Percentiles rank a stretch among this genome's conserved stretches.
Evolutionary conservation across 1,140 invertebrate genomes (phyloP).

Genomic region (Palaemon carinicauda): DNA sequence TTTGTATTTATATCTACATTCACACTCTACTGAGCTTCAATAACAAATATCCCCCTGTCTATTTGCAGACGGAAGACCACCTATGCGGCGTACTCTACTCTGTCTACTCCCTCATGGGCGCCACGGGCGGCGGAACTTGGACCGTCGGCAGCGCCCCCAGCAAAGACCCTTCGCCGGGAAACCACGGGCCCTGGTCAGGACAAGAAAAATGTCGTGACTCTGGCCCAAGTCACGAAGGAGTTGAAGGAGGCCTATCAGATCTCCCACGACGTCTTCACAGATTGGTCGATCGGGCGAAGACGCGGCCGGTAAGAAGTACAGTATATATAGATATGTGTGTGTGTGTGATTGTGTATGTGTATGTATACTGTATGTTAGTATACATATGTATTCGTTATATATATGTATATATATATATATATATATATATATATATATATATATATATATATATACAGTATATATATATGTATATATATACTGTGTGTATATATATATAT

Average conservation of each 20-base stretch:
- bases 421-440: too few relatives aligned
- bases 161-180: neutral
- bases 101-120: slow-evolving; percentile 34
- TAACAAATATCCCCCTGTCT: too few relatives aligned
- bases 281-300: neutral
- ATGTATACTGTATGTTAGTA: too few relatives aligned
- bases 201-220: neutral
- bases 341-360: too few relatives aligned
- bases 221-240: slow-evolving; percentile 19
- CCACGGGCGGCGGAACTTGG: slow-evolving; percentile 11
- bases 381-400: too few relatives aligned
- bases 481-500: too few relatives aligned
- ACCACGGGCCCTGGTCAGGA: neutral
- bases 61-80: slow-evolving; percentile 25
- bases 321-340: too few relatives aligned
- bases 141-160: neutral
- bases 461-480: too few relatives aligned
- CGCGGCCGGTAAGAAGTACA: slow-evolving; percentile 22
- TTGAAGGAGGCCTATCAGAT: slow-evolving; percentile 38
- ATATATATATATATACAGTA: too few relatives aligned
- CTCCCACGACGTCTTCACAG: neutral
- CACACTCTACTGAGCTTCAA: too few relatives aligned
- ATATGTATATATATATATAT: too few relatives aligned
- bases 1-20: too few relatives aligned
- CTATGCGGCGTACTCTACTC: slow-evolving; percentile 35